Base-by-base conservation (phyloP, 2,113 vertebrate species). In the Sander lucioperca region DNA sequence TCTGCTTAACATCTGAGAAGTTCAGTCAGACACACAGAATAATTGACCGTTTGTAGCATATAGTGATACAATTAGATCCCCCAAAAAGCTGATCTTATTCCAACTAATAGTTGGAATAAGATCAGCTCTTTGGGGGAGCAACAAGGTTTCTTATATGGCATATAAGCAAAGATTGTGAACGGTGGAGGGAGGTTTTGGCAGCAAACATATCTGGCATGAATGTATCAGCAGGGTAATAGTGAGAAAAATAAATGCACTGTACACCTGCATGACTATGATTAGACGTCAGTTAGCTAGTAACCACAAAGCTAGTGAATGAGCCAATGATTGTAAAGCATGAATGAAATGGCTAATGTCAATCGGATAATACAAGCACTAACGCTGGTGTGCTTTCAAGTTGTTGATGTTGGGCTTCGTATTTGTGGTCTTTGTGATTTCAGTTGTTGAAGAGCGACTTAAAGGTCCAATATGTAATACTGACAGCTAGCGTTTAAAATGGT, bases 1-100 rank as follows among this genome's bases (percentile, higher is more conserved):
- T 85, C 71, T 74, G 19, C 75, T 80, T 53, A 19, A n/a, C 48
- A 47, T 80, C 45, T 63, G 25, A 78, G 48, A 57, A 48, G 69
- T 77, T 71, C 56, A 79, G 33, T 56, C 51, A 53, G 53, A 59
- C 8, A 36, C 47, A 61, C 43, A 2, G 51, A 79, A 45, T n/a
- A 71, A 56, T 65, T 45, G n/a, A 74, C 39, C 27, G 11, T 64
- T 70, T 71, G 39, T 25, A 50, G 47, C 21, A 58, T 36, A 12
- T 1, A 70, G 43, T 23, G 51, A 69, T 43, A 51, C 15, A 30
- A 16, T 82, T 58, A 77, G 19, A 62, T 68, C 25, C 25, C 25
- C 25, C 25, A 25, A 25, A 25, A 2, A 25, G 25, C 25, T 25
- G 25, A 1, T 25, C 25, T 25, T 25, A 25, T 25, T 25, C 25